Percentiles rank a stretch among this genome's conserved stretches.
These are phyloP conservation scores for Drepana arcuata DNA, from an alignment of 1,140 invertebrate genomes.

Conservation along the genomic window DNA sequence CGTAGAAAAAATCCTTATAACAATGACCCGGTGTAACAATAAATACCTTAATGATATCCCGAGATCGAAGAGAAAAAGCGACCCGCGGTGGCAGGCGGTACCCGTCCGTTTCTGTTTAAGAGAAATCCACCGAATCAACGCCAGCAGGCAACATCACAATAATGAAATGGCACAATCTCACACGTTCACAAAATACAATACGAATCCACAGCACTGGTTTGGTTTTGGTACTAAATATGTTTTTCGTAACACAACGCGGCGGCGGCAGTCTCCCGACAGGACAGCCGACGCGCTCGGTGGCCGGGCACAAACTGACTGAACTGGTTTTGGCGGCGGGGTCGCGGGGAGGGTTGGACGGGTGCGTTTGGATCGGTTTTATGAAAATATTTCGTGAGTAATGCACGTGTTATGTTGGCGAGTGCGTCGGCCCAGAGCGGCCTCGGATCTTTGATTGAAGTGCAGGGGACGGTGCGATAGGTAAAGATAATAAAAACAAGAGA, in stretches of 20 bases:
- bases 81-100: conserved; percentile 48
- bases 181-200: conserved; percentile 39
- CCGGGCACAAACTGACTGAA: conserved; percentile 66
- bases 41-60: conserved; percentile 72
- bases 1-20: conserved; percentile 63
- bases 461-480: conserved; percentile 19
- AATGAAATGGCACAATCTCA: conserved; percentile 58
- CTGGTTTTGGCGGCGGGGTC: conserved; percentile 49
- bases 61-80: conserved; percentile 62
- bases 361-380: conserved; percentile 67
- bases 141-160: conserved; percentile 57
- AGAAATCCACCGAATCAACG: conserved; percentile 59
- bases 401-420: conserved; percentile 64
- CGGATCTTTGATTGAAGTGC: conserved; percentile 56
- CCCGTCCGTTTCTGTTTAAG: conserved; percentile 54
- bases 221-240: conserved; percentile 57
- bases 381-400: conserved; percentile 72
- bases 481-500: conserved; percentile 8
- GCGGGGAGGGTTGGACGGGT: conserved; percentile 41
- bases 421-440: conserved; percentile 61
- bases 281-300: conserved; percentile 54
- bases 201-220: conserved; percentile 60
- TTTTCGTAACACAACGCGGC: conserved; percentile 58
- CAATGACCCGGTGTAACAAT: conserved; percentile 68
- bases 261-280: conserved; percentile 12